Evolutionary conservation across 1,140 invertebrate species (phyloP), one percentile per base, ranked within the genome.

Genomic region (Lordiphosa clarofinis): DNA sequence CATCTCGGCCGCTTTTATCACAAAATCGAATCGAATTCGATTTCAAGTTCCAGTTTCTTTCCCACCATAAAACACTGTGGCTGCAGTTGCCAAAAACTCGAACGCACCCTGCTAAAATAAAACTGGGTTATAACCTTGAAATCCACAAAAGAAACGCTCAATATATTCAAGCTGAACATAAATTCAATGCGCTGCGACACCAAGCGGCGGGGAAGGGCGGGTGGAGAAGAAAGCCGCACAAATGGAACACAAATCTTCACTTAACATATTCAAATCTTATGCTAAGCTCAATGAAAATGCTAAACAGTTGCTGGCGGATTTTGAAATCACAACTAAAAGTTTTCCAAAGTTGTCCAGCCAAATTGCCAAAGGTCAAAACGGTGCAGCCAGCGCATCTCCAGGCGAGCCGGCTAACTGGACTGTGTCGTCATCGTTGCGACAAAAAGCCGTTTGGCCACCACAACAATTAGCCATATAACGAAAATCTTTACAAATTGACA

Each of bases 111-210:
- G 47, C 47, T 59, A 57, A 60, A 82, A 31, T 19, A 8, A 31
- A 84, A 84, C 73, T 82, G 59, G 78, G 78, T 82, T 82, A 84
- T 84, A 82, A 82, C 78, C 78, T 82, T 82, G 78, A 82, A 82
- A 84, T 43, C 28, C 19, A 76, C 72, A 81, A 76, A 82, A 64
- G 78, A 72, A 53, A 69, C 76, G 72, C 54, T 76, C 49, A 64
- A 60, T 47, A 61, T 46, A 60, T 75, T 84, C 59, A 61, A 73
- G 72, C 68, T 64, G 61, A 73, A 75, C 52, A 79, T 79, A 81
- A 81, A 81, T 81, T 79, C 56, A 64, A 52, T 46, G 24, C 56
- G 21, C 56, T 47, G 50, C 40, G 44, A 46, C 58, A 68, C 50
- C 68, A 64, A 67, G 37, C 44, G 42, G 21, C 12, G 47, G 11